Percentiles rank a stretch among this genome's conserved stretches.
Evolutionary conservation across 2,797 vertebrate species (phyloP).

Genomic region (Vireo griseus): DNA sequence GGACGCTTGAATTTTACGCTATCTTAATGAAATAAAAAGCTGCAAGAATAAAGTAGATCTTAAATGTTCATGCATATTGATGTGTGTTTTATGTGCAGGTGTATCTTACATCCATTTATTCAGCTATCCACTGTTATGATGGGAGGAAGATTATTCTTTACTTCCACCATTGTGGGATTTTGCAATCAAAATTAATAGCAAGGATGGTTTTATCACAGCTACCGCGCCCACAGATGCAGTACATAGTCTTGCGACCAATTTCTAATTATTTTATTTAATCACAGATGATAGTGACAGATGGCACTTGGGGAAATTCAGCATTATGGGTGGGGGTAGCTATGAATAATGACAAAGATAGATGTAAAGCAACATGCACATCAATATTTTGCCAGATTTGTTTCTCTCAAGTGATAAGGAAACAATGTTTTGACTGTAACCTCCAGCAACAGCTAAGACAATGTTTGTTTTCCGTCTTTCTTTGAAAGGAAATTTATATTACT

Average conservation of each 20-base stretch:
- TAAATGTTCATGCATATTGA: background rate
- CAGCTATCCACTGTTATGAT: background rate
- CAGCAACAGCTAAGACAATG: constrained; percentile 12
- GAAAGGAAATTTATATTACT: background rate
- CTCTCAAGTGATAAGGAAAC: constrained; percentile 30
- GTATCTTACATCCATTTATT: background rate
- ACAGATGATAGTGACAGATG: constrained; percentile 50
- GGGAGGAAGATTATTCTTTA: background rate
- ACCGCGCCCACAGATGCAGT: background rate
- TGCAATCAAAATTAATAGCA: background rate
- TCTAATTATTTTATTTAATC: background rate
- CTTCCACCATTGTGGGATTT: background rate
- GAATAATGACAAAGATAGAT: constrained; percentile 46
- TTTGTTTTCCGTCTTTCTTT: constrained; percentile 22
- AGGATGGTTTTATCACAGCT: background rate
- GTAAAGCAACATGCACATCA: constrained; percentile 32
- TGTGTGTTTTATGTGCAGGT: background rate
- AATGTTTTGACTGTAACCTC: constrained; percentile 54
- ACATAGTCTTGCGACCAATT: constrained; percentile 26
- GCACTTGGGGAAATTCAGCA: constrained; percentile 25
- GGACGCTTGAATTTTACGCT: background rate
- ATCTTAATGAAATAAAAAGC: background rate
- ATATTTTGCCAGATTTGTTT: constrained; percentile 60
- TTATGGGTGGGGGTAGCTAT: background rate
- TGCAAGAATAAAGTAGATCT: background rate